phyloP scores from a whole-genome alignment of 2,113 vertebrate genomes.

The Colius striatus region DNA sequence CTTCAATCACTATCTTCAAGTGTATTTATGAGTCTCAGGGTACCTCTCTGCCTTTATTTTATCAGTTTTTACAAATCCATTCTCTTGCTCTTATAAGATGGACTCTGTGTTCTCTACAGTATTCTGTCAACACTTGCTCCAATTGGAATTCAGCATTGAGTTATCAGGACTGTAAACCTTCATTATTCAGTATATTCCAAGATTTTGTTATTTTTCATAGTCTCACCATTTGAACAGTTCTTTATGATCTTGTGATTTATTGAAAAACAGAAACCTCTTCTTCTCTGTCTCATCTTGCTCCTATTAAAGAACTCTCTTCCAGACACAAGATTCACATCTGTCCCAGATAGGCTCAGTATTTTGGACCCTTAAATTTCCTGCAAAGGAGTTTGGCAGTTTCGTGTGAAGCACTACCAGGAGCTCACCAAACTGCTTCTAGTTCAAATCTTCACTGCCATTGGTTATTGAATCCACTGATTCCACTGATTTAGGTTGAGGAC shows the following conservation, averaged over 20 bases:
- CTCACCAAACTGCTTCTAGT: neutral
- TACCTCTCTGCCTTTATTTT: neutral
- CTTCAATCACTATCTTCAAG: neutral
- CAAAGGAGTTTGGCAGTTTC: neutral
- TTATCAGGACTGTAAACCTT: neutral
- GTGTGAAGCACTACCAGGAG: neutral
- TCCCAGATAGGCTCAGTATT: neutral
- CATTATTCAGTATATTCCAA: neutral
- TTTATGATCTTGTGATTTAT: neutral
- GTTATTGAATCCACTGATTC: too few relatives aligned
- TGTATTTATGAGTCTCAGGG: neutral
- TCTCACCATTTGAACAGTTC: neutral
- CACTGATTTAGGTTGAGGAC: neutral
- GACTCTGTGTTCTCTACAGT: neutral
- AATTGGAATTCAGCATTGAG: neutral
- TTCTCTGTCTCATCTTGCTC: neutral
- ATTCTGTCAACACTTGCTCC: neutral
- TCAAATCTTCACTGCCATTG: neutral
- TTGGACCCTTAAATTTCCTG: slow-evolving; percentile 1
- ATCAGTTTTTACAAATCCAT: neutral
- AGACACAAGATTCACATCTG: neutral
- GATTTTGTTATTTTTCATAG: neutral
- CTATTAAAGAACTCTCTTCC: neutral
- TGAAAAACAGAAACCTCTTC: neutral
- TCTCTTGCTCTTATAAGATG: neutral